Evolutionary conservation across 2,113 vertebrate genomes (phyloP), one percentile per base, ranked within the genome.

Genomic region (Acanthochromis polyacanthus): DNA sequence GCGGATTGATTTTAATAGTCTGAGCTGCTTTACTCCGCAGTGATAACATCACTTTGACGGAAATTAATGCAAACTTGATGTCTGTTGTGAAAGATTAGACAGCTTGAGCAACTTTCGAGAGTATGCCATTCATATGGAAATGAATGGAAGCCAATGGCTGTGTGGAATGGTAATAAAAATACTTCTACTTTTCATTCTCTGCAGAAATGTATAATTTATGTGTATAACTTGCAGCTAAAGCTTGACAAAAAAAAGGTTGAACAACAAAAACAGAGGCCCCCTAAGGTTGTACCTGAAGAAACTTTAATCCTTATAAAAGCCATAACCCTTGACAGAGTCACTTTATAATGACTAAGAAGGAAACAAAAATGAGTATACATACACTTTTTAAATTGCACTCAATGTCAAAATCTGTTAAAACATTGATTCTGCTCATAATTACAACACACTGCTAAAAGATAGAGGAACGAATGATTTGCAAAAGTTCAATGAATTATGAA

Each of bases 251-350:
- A 61, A 71, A 50, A 16, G 0, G 10, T 15, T 2, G 14, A 0
- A n/a, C 32, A 15, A 66, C 1, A 58, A 52, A 3, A 61, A 52
- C 0, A 59, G 8, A 65, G 1, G 12, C 20, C 53, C 3, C 70
- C 2, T 38, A 66, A 5, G 38, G 38, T 4, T 19, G 61, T 91
- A 92, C 85, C 86, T 88, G 89, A 92, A 92, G 89, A 86, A 75
- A 78, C 56, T 94, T 95, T 94, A 94, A 94, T 95, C 70, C 73
- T 93, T 92, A 93, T 71, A 95, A 95, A 94, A 92, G 71, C 78
- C 90, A 89, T 84, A 48, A 92, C 81, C 83, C 77, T 83, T 87
- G 81, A 89, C 83, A 90, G 58, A 67, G 75, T 82, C 82, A 89
- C 81, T 89, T 87, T 87, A 87, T 78, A 90, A 89, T 75, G 60